Base-by-base conservation (phyloP, 2,888 invertebrate species). In the Trissonchulus latispiculum region DNA sequence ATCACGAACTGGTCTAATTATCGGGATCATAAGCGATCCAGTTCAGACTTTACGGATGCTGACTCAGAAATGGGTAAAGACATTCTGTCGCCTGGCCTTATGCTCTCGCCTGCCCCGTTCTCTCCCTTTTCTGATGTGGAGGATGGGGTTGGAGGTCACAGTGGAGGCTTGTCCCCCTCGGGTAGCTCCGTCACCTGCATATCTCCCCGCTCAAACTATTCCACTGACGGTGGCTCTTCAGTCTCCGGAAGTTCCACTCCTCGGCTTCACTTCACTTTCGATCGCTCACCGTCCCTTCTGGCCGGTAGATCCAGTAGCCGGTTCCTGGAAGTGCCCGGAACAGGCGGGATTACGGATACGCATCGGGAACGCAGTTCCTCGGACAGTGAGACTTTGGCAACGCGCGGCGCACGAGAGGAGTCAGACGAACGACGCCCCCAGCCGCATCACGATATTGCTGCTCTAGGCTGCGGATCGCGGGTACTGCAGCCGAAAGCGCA, bases 81-180 rank as follows among this genome's bases (percentile, higher is more conserved):
- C 36, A 74, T 80, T 29, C 73, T 79, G 59, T 77, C 79, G 32
- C 80, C 80, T 1, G 77, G 78, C 28, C 75, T 80, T 70, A 72
- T 79, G 72, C 73, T 81, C 28, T 78, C 79, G 1, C 81, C 80
- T 0, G 80, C 80, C 23, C 81, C 81, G 2, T 81, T 77, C 74
- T 79, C 79, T 15, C 81, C 80, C 18, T 81, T 80, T 74, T 78
- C 78, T 61, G 80, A 79, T 72, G 77, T 48, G 48, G 48, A 8
- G 8, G 48, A 48, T 8, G 48, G 23, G 48, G 8, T 23, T 8
- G 48, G 48, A 23, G 48, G 48, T 48, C n/a, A n/a, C n/a, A n/a
- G n/a, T n/a, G n/a, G n/a, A n/a, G 48, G 48, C 8, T 15, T 48
- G 23, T 48, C 48, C 48, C 48, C 48, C 48, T n/a, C n/a, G n/a